Evolutionary conservation across 2,888 invertebrate genomes (phyloP), one percentile per base, ranked within the genome.

Genomic region (Tipula confusa): DNA sequence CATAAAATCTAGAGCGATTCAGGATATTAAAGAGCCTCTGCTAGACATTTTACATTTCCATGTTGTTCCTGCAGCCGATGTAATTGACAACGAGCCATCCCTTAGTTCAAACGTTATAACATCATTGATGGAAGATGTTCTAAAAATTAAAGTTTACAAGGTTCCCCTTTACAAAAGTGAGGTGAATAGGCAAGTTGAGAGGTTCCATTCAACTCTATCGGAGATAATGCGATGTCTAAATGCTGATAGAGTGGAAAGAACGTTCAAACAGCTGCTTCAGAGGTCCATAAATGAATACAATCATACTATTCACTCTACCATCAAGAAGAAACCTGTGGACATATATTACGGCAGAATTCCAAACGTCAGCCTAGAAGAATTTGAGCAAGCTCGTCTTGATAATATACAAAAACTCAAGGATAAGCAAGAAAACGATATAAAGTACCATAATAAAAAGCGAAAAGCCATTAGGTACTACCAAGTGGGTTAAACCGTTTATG

Each of bases 81-180:
- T 86, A 7, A 85, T 85, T n/a, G 86, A 86, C 29, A 85, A 85
- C 5, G 86, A 86, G 83, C 83, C 64, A 24, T 84, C 86, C 0
- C 28, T 86, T 3, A 85, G 85, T 24, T 85, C 85, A 0, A 80
- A 84, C 0, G 83, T 84, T 5, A 86, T 85, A 0, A 83, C 83
- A 33, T 85, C 84, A 0, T 79, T 86, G 84, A 64, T 86, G 33
- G 82, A 85, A 79, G 84, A 85, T 3, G 84, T 84, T 38, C 81
- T 86, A 2, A 83, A 83, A 24, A 85, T 86, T 18, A 43, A 84
- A 79, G 64, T 85, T n/a, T n/a, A n/a, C n/a, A n/a, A n/a, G n/a
- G n/a, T n/a, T n/a, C n/a, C n/a, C n/a, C n/a, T n/a, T n/a, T n/a
- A n/a, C n/a, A n/a, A n/a, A n/a, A 85, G 85, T 33, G 79, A 84